These are phyloP conservation scores for Neoseiulus cucumeris DNA, from an alignment of 1,140 invertebrate genomes.

Conservation along the genomic window DNA sequence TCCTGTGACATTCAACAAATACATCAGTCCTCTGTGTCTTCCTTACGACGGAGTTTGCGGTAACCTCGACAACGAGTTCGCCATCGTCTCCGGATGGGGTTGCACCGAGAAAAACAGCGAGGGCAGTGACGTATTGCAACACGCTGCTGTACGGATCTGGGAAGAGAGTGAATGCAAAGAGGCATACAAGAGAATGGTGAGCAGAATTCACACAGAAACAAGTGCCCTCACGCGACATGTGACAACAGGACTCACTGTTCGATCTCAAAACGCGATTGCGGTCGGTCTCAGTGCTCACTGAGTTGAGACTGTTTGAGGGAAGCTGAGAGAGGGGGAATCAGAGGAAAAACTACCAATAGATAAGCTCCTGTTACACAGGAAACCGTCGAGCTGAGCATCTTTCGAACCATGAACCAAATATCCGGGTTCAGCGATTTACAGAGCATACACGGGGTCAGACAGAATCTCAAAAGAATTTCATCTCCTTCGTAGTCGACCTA, in stretches of 20 bases:
- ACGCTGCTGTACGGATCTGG: conserved; percentile 37
- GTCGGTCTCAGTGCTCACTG: too few species aligned
- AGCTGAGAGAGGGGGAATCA: background rate
- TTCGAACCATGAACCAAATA: background rate
- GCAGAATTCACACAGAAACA: background rate
- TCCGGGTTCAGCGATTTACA: background rate
- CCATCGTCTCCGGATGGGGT: conserved; percentile 39
- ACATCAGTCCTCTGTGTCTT: conserved; percentile 23
- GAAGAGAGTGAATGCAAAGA: conserved; percentile 30
- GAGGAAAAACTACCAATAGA: too few species aligned
- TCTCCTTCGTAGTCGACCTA: too few species aligned
- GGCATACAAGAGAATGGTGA: conserved; percentile 16
- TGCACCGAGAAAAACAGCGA: conserved; percentile 32
- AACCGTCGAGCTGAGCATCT: too few species aligned
- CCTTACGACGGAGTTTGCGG: conserved; percentile 19
- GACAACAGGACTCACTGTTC: too few species aligned
- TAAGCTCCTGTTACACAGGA: too few species aligned
- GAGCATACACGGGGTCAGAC: too few species aligned
- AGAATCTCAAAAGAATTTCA: too few species aligned
- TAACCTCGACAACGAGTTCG: conserved; percentile 15
- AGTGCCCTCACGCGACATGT: too few species aligned
- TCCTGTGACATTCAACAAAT: conserved; percentile 18
- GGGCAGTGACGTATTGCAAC: conserved; percentile 34
- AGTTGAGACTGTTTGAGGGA: background rate
- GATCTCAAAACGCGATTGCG: too few species aligned